Conservation (phyloP, 2,888 invertebrate genomes). For the Homarus gammarus region DNA sequence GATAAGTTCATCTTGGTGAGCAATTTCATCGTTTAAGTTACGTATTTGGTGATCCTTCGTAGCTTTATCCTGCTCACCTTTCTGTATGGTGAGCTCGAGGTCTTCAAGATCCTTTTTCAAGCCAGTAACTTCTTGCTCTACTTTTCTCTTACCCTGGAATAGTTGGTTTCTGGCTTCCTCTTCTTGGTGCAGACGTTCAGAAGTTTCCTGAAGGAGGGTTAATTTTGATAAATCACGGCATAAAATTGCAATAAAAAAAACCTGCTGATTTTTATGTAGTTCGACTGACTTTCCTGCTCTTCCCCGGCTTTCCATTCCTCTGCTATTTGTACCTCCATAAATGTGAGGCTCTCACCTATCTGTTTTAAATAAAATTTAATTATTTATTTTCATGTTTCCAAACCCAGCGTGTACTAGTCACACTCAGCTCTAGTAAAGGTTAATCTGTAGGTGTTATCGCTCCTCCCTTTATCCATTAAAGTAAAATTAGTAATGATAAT, state of each 20-base stretch:
- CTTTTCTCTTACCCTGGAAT: slow-evolving; percentile 95
- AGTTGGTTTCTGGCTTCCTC: slow-evolving; percentile 82
- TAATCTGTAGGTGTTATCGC: too few relatives aligned
- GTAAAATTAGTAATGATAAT: too few relatives aligned
- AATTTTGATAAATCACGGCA: not conserved
- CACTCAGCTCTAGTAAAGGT: too few relatives aligned
- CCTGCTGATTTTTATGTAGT: not conserved
- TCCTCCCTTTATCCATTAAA: too few relatives aligned
- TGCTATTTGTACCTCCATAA: too few relatives aligned
- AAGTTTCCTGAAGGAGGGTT: slow-evolving; percentile 79
- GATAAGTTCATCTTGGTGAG: slow-evolving; percentile 99
- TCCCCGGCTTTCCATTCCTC: too few relatives aligned
- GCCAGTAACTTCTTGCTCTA: slow-evolving; percentile 95
- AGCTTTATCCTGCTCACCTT: slow-evolving; percentile 96
- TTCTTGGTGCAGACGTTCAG: slow-evolving; percentile 82
- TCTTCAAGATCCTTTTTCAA: slow-evolving; percentile 99
- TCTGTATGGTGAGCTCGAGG: slow-evolving; percentile 95
- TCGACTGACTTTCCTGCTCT: not conserved
- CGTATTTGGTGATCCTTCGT: slow-evolving; percentile 99
- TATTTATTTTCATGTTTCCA: too few relatives aligned
- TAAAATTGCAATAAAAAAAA: not conserved
- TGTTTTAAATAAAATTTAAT: too few relatives aligned
- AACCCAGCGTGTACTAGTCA: too few relatives aligned
- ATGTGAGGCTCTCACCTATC: too few relatives aligned
- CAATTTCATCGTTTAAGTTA: slow-evolving; percentile 99